Conservation (phyloP, 2,888 invertebrate genomes). For the Pollenia griseotomentosa region DNA sequence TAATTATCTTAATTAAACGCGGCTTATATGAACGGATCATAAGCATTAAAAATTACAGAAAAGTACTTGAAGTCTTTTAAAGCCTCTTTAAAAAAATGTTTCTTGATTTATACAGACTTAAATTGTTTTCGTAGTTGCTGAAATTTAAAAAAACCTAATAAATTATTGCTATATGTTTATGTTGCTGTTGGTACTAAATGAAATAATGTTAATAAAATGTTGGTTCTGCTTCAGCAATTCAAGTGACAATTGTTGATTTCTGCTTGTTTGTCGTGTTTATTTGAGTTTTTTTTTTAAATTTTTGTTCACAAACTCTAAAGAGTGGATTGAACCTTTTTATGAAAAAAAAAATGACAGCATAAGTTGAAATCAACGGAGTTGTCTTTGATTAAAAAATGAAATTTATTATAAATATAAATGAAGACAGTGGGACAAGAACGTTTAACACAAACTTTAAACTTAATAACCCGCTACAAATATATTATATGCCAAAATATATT, state of each 20-base stretch:
- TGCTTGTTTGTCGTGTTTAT: constrained; percentile 12
- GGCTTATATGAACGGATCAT: not conserved
- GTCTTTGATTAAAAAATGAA: constrained; percentile 11
- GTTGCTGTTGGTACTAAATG: constrained; percentile 10
- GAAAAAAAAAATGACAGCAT: constrained; percentile 41
- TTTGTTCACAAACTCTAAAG: constrained; percentile 42
- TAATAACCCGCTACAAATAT: too few species aligned
- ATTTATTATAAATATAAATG: constrained; percentile 15
- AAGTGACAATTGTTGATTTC: constrained; percentile 62
- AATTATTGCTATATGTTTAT: not conserved
- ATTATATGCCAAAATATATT: too few species aligned
- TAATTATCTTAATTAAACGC: constrained; percentile 31
- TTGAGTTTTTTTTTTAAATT: constrained; percentile 4
- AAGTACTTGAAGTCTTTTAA: not conserved
- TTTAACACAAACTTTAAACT: too few species aligned
- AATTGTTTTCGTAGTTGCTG: not conserved
- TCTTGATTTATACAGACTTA: not conserved
- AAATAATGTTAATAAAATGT: constrained; percentile 29
- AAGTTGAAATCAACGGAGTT: constrained; percentile 36
- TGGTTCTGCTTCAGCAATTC: constrained; percentile 71
- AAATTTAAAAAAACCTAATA: not conserved
- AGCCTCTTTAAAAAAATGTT: not conserved
- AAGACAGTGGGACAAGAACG: constrained; percentile 15
- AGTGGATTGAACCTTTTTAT: constrained; percentile 70
- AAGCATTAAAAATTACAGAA: not conserved